phyloP scores from a whole-genome alignment of 2,113 vertebrate species.

The Elephas maximus region DNA sequence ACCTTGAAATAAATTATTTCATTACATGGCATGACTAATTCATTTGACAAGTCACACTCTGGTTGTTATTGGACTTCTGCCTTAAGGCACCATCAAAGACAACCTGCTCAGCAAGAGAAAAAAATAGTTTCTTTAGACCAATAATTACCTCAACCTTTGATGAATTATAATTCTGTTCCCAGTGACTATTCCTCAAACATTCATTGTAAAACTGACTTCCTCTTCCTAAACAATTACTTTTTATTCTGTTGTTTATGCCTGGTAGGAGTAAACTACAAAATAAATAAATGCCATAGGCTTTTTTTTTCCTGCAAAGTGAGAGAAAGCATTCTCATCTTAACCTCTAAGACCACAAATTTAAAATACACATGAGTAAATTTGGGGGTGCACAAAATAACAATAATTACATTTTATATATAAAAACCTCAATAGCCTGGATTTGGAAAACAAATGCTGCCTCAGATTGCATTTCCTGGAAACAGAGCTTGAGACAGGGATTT shows the following conservation, averaged over 20 bases:
- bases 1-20: background rate
- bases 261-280: background rate
- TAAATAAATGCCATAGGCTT: background rate
- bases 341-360: background rate
- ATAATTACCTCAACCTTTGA: background rate
- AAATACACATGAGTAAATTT: background rate
- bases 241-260: background rate
- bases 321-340: background rate
- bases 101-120: background rate
- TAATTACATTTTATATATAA: background rate
- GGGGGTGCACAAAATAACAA: background rate
- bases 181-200: background rate
- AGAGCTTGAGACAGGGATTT: background rate
- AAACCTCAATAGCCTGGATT: background rate
- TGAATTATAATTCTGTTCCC: slow-evolving; percentile 4
- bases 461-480: background rate
- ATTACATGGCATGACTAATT: background rate
- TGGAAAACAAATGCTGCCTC: background rate
- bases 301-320: background rate
- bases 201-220: background rate
- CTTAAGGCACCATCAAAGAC: background rate
- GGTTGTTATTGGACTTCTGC: background rate
- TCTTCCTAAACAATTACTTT: background rate
- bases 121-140: background rate
- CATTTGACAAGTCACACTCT: background rate